Conservation (phyloP, 2,113 vertebrate genomes). For the Grus americana region DNA sequence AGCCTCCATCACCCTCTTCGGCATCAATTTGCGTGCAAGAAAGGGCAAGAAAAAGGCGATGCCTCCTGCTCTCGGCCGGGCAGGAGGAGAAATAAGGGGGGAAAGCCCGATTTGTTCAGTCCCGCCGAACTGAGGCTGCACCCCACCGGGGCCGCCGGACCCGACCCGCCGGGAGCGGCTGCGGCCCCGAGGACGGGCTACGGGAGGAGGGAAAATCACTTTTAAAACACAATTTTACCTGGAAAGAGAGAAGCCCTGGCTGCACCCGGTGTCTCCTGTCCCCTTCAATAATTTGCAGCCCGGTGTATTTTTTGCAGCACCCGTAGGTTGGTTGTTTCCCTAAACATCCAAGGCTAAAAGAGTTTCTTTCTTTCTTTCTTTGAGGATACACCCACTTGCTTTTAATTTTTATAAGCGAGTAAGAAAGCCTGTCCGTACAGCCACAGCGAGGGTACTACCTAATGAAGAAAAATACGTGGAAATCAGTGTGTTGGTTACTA, state of each 20-base stretch:
- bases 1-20: background rate
- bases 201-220: background rate
- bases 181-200: background rate
- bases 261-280: background rate
- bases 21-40: background rate
- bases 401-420: background rate
- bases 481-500: fast-evolving
- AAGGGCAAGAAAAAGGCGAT: background rate
- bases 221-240: background rate
- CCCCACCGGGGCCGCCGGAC: background rate
- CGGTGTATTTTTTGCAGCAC: background rate
- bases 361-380: background rate
- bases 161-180: background rate
- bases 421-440: background rate
- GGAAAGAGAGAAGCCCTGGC: background rate
- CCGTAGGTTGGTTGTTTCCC: too few species aligned
- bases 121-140: background rate
- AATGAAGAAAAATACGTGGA: background rate
- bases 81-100: background rate
- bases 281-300: background rate
- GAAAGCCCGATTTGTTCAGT: fast-evolving
- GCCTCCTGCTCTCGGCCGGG: background rate
- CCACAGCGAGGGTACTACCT: background rate
- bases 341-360: background rate
- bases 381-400: background rate